Evolutionary conservation across 2,888 invertebrate species (phyloP).

Genomic region (Anagyrus pseudococci): DNA sequence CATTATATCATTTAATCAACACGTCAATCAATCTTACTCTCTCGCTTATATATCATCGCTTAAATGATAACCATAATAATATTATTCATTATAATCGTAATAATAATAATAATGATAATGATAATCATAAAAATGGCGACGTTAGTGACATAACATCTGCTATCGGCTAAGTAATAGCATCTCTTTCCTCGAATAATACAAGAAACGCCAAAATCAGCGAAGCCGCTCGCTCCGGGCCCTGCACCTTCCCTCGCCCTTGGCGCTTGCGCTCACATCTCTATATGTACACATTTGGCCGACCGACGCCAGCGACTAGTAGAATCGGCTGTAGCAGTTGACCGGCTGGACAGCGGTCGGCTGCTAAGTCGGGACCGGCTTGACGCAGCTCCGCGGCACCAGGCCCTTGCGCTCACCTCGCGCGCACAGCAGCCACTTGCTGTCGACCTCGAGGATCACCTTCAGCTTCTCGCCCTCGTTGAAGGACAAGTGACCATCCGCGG

Average conservation of each 20-base stretch:
- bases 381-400: conserved; percentile 76
- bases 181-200: too few species aligned
- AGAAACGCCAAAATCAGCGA: too few species aligned
- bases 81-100: conserved; percentile 40
- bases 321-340: background rate
- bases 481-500: conserved; percentile 78
- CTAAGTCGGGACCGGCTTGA: conserved; percentile 60
- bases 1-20: conserved; percentile 34
- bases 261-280: too few species aligned
- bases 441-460: conserved; percentile 77
- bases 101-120: conserved; percentile 27
- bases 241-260: too few species aligned
- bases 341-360: conserved; percentile 31
- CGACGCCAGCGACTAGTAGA: background rate
- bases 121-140: background rate
- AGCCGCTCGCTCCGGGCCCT: too few species aligned
- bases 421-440: conserved; percentile 77
- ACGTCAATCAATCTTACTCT: conserved; percentile 32
- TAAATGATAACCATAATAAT: conserved; percentile 32
- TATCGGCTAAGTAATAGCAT: background rate
- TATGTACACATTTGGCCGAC: conserved; percentile 25
- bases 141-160: background rate
- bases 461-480: conserved; percentile 80
- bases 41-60: conserved; percentile 19
- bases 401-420: conserved; percentile 80